A percentile compares a stretch with the other conserved stretches of the same genome.
Conservation (phyloP, 2,113 vertebrate genomes). For the Phoxinus phoxinus region DNA sequence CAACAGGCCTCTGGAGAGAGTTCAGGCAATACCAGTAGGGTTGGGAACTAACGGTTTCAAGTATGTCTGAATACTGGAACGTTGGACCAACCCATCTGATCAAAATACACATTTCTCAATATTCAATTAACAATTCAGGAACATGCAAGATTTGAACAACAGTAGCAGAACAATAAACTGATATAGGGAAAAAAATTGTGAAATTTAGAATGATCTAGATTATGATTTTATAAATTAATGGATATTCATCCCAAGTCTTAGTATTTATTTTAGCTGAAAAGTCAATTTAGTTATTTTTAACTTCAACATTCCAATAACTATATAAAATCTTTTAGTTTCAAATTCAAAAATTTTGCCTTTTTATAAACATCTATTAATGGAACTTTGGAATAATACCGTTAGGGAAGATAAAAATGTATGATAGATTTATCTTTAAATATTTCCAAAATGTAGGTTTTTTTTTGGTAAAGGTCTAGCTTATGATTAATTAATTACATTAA, state of each 20-base stretch:
- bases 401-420: background rate
- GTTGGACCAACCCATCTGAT: background rate
- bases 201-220: background rate
- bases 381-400: background rate
- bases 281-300: background rate
- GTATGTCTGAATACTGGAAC: background rate
- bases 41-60: background rate
- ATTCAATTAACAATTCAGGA: background rate
- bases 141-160: background rate
- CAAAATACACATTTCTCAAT: background rate
- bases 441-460: background rate
- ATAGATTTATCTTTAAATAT: background rate
- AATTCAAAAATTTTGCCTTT: too few species aligned
- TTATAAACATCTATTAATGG: background rate
- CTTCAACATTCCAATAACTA: background rate
- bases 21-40: background rate
- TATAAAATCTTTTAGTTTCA: background rate
- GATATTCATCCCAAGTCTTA: background rate
- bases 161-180: background rate
- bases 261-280: background rate
- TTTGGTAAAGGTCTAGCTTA: background rate
- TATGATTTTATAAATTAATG: background rate
- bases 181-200: too few species aligned
- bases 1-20: background rate
- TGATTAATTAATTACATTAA: background rate